phyloP scores from a whole-genome alignment of 1,140 invertebrate genomes.

The Leptinotarsa texana region DNA sequence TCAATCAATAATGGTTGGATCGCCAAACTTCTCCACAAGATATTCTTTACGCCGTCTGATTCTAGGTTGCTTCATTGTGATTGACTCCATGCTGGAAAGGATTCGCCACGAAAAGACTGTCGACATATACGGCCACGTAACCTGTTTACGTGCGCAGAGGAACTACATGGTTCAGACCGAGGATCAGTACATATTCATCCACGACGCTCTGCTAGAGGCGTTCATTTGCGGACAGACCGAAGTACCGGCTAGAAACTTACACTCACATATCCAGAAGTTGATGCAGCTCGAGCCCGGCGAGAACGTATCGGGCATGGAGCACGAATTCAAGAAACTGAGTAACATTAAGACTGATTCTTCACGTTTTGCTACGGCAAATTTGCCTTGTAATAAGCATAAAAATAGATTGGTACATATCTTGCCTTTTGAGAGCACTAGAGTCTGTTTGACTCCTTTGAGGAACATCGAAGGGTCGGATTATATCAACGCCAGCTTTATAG shows the following conservation, averaged over 20 bases:
- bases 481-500: slow-evolving; percentile 98
- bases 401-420: slow-evolving; percentile 93
- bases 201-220: slow-evolving; percentile 94
- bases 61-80: slow-evolving; percentile 90
- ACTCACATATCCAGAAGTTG: slow-evolving; percentile 92
- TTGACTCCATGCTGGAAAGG: slow-evolving; percentile 95
- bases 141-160: slow-evolving; percentile 92
- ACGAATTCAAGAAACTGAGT: slow-evolving; percentile 97
- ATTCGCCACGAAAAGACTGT: slow-evolving; percentile 95
- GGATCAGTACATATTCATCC: slow-evolving; percentile 99
- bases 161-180: slow-evolving; percentile 99
- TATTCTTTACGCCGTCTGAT: neutral
- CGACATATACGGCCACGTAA: slow-evolving; percentile 99
- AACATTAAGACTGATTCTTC: slow-evolving; percentile 94
- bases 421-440: slow-evolving; percentile 94
- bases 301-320: slow-evolving; percentile 94
- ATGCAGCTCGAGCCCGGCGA: slow-evolving; percentile 80
- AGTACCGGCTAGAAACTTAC: slow-evolving; percentile 87
- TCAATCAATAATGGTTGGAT: too few relatives aligned
- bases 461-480: slow-evolving; percentile 97
- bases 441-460: slow-evolving; percentile 88
- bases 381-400: slow-evolving; percentile 97
- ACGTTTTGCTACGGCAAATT: slow-evolving; percentile 93
- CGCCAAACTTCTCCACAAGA: too few relatives aligned
- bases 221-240: slow-evolving; percentile 95